These are phyloP conservation scores for Syngnathus acus DNA, from an alignment of 2,797 vertebrate genomes.

Conservation along the genomic window DNA sequence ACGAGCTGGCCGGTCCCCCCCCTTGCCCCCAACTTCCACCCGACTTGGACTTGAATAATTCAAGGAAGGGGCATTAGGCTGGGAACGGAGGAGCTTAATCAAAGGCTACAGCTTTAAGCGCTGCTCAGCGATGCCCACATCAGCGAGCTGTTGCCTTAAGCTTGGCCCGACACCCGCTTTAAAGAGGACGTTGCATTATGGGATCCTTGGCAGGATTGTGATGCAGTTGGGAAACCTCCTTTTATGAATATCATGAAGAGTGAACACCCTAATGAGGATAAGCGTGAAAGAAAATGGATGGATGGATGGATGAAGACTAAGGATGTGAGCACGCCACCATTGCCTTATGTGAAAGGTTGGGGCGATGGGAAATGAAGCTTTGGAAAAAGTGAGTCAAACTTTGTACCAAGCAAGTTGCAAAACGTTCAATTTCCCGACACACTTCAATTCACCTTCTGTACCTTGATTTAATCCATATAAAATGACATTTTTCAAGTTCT, in stretches of 20 bases:
- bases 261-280: constrained; percentile 2
- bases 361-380: background rate
- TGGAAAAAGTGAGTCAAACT: background rate
- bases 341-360: background rate
- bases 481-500: background rate
- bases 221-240: constrained; percentile 17
- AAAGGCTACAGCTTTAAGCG: constrained; percentile 61
- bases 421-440: background rate
- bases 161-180: constrained; percentile 34
- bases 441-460: background rate
- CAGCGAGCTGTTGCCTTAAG: constrained; percentile 42
- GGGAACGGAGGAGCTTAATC: constrained; percentile 63
- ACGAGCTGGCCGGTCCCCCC: constrained; percentile 22
- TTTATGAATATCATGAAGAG: constrained; percentile 13
- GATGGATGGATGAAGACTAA: background rate
- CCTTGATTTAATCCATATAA: background rate
- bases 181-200: constrained; percentile 44
- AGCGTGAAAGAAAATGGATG: background rate
- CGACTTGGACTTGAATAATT: constrained; percentile 62
- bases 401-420: background rate
- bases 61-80: constrained; percentile 60
- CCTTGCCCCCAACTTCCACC: constrained; percentile 27
- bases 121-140: constrained; percentile 41
- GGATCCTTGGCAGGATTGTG: constrained; percentile 26
- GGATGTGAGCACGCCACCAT: background rate